Evolutionary conservation across 1,140 invertebrate species (phyloP).

Genomic region (Chlorops oryzae): DNA sequence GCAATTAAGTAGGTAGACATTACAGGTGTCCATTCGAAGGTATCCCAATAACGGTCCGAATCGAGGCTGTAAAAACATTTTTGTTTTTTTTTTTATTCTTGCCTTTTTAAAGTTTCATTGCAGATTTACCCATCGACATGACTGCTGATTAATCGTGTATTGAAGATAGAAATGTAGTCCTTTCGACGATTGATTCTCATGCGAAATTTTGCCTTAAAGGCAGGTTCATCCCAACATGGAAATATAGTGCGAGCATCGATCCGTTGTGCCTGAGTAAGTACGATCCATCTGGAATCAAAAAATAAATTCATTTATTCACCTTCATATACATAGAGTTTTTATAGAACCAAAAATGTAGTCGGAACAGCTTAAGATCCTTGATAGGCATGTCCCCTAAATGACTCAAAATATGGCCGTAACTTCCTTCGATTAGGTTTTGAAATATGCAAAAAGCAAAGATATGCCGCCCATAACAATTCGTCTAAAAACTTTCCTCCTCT

Average conservation of each 20-base stretch:
- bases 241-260: constrained; percentile 78
- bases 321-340: too few relatives aligned
- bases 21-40: constrained; percentile 52
- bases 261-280: constrained; percentile 76
- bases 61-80: constrained; percentile 19
- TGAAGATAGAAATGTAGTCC: constrained; percentile 53
- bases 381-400: too few relatives aligned
- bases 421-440: too few relatives aligned
- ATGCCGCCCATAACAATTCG: too few relatives aligned
- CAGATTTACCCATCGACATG: constrained; percentile 18
- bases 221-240: constrained; percentile 87
- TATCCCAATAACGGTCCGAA: constrained; percentile 23
- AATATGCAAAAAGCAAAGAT: too few relatives aligned
- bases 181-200: constrained; percentile 57
- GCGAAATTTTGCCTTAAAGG: constrained; percentile 73
- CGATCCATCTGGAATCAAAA: constrained; percentile 53
- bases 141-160: constrained; percentile 35
- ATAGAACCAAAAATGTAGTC: too few relatives aligned
- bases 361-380: too few relatives aligned
- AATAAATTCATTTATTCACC: too few relatives aligned
- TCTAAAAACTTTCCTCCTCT: too few relatives aligned
- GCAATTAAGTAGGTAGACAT: constrained; percentile 75
- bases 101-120: not conserved
- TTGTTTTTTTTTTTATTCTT: too few relatives aligned
- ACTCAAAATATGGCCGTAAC: too few relatives aligned